Evolutionary conservation across 2,797 vertebrate genomes (phyloP), one percentile per base, ranked within the genome.

Genomic region (Salarias fasciatus): DNA sequence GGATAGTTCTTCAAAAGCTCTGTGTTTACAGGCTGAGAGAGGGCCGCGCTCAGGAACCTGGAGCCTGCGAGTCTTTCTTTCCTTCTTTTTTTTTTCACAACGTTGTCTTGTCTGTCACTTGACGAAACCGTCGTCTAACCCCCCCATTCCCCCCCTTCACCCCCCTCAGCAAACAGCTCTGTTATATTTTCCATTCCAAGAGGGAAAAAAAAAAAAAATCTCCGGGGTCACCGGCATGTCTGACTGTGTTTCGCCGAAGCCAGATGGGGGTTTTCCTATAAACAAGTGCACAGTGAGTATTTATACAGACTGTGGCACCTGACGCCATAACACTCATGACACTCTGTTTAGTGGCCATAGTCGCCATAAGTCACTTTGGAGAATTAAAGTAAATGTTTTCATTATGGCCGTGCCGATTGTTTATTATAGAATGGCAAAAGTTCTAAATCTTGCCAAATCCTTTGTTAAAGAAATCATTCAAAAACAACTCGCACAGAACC

Each of bases 351-450:
- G 95, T 94, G 94, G 94, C 94, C 93, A 94, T 94, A 95, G 94
- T 97, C 95, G 94, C 95, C 95, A 96, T 97, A 97, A 98, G 95
- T 98, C 96, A 97, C 94, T 96, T 94, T 92, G 92, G 93, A 93
- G 94, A 94, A 95, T 24, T 95, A 94, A 96, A 97, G 95, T 98
- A 99, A 98, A 99, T 98, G 97, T 98, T 99, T 98, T 95, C 84
- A 96, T 94, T 96, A 94, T 94, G 94, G 87, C 93, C 95, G 94
- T 95, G 94, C 95, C 93, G 24, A 95, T 95, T 99, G 95, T 99
- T 98, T 99, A 98, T 97, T 95, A 94, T 95, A 95, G 92, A 94
- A 96, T 96, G 95, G 95, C 95, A 94, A 94, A 93, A 95, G 91
- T 85, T 95, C 93, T 94, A 95, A 95, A 96, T 95, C 95, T 96